Evolutionary conservation across 2,888 invertebrate genomes (phyloP).

Genomic region (Frankliniella fusca): DNA sequence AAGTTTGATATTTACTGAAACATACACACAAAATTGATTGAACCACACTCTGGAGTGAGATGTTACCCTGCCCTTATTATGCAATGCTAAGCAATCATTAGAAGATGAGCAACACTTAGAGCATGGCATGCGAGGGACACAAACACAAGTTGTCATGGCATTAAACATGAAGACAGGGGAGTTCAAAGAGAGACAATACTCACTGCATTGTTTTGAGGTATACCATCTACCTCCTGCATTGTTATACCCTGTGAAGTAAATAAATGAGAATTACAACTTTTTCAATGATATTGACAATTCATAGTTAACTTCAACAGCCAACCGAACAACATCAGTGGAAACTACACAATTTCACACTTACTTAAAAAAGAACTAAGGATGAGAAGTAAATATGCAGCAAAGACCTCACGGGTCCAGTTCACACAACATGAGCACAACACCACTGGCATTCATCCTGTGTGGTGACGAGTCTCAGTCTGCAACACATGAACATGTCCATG

Average conservation of each 20-base stretch:
- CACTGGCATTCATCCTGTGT: constrained; percentile 19
- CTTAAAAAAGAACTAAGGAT: background rate
- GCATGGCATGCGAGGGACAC: background rate
- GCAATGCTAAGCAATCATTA: constrained; percentile 11
- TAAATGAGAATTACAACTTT: background rate
- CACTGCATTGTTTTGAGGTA: constrained; percentile 57
- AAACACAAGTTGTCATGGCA: background rate
- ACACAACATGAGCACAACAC: constrained; percentile 7
- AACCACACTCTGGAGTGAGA: background rate
- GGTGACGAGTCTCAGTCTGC: constrained; percentile 19
- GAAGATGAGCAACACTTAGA: background rate
- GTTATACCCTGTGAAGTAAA: constrained; percentile 45
- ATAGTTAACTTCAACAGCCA: background rate
- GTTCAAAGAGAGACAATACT: constrained; percentile 42
- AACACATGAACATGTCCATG: background rate
- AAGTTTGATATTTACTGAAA: too few relatives aligned
- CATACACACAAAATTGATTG: background rate
- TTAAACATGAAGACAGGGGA: background rate
- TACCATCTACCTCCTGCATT: constrained; percentile 59
- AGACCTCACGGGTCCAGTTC: constrained; percentile 19
- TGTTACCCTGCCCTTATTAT: constrained; percentile 3
- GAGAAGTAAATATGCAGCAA: background rate
- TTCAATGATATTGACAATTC: background rate
- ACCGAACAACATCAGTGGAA: background rate
- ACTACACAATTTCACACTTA: background rate